Evolutionary conservation across 2,888 invertebrate genomes (phyloP).

Genomic region (Eristalis tenax): DNA sequence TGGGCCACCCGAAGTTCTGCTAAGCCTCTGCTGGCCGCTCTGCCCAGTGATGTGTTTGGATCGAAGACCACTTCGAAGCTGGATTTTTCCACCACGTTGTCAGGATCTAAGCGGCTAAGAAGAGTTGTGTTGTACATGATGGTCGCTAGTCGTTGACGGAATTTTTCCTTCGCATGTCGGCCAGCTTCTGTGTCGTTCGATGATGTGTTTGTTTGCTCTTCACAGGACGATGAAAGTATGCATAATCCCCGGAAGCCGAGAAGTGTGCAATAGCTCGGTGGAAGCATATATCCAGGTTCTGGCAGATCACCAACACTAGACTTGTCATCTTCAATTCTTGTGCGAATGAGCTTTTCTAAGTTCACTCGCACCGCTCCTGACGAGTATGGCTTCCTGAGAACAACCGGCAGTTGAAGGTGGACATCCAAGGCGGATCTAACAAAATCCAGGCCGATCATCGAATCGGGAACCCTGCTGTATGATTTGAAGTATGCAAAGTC

Average conservation of each 20-base stretch:
- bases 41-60: neutral
- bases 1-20: constrained; percentile 43
- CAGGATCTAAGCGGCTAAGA: constrained; percentile 76
- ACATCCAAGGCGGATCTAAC: constrained; percentile 65
- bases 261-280: constrained; percentile 78
- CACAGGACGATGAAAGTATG: constrained; percentile 72
- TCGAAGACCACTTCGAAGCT: constrained; percentile 36
- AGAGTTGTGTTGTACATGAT: constrained; percentile 77
- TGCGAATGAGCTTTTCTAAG: constrained; percentile 30
- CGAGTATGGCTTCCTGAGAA: constrained; percentile 1
- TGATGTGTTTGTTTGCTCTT: neutral
- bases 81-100: constrained; percentile 9
- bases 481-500: constrained; percentile 74
- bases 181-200: neutral
- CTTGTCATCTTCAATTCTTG: constrained; percentile 1
- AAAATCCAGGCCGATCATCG: constrained; percentile 42
- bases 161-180: constrained; percentile 72
- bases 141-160: constrained; percentile 75
- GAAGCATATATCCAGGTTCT: constrained; percentile 65
- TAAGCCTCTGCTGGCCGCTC: constrained; percentile 8
- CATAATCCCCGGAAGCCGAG: constrained; percentile 78
- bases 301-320: constrained; percentile 1
- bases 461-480: constrained; percentile 24
- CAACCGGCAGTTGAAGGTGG: constrained; percentile 21
- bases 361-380: constrained; percentile 16